These are phyloP conservation scores for Archegozetes longisetosus DNA, from an alignment of 1,140 invertebrate genomes.

Conservation along the genomic window DNA sequence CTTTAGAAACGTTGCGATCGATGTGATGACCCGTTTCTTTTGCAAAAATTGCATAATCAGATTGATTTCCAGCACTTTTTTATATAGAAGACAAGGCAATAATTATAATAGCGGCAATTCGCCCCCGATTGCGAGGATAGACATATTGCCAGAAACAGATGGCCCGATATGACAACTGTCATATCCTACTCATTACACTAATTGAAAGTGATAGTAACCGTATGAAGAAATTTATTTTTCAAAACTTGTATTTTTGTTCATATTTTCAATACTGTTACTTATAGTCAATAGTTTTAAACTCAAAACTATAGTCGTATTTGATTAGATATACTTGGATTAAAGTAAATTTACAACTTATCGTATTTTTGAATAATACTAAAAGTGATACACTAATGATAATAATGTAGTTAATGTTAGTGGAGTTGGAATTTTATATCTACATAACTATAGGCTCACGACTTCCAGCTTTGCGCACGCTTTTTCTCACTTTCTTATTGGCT, in stretches of 20 bases:
- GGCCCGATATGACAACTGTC: neutral
- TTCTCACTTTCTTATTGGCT: neutral
- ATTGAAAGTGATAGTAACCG: no score
- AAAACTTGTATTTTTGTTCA: no score
- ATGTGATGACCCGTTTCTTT: neutral
- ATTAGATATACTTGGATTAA: no score
- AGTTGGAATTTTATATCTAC: no score
- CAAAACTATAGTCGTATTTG: no score
- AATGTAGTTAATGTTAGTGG: no score
- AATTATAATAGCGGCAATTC: neutral
- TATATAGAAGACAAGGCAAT: neutral
- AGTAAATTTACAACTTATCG: no score
- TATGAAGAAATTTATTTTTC: no score
- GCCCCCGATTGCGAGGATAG: neutral
- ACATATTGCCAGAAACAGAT: neutral
- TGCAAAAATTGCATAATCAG: neutral
- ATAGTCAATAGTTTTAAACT: no score
- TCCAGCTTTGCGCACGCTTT: neutral
- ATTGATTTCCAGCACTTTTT: neutral
- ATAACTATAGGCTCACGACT: neutral
- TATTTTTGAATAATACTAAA: no score
- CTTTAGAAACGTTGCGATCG: neutral
- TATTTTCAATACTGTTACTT: no score
- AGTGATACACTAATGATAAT: no score
- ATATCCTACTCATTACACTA: neutral